Percentiles rank a stretch among this genome's conserved stretches.
These are phyloP conservation scores for Raphicerus campestris DNA, from an alignment of 2,113 vertebrate species.

Conservation along the genomic window DNA sequence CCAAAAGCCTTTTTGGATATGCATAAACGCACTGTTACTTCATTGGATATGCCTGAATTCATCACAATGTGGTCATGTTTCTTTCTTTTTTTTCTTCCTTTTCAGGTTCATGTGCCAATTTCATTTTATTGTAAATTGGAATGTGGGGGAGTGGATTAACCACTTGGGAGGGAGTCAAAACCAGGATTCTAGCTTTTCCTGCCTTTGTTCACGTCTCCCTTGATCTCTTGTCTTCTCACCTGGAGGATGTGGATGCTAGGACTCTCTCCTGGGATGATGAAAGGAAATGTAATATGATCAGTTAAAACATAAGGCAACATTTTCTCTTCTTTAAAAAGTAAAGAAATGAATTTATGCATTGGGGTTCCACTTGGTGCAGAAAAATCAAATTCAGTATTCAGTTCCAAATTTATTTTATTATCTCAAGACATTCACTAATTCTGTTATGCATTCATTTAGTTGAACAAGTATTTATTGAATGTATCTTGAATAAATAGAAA, in stretches of 20 bases:
- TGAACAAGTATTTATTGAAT: background rate
- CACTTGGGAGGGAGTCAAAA: conserved; percentile 43
- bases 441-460: background rate
- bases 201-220: background rate
- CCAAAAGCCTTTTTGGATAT: background rate
- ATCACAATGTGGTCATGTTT: conserved; percentile 40
- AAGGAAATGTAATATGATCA: background rate
- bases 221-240: conserved; percentile 51
- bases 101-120: conserved; percentile 66
- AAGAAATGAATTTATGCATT: background rate
- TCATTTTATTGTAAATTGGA: conserved; percentile 70
- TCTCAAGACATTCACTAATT: background rate
- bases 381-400: background rate
- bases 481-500: background rate
- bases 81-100: conserved; percentile 42
- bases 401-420: background rate
- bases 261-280: background rate
- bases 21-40: conserved; percentile 8
- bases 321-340: background rate
- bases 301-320: background rate
- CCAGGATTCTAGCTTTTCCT: conserved; percentile 48
- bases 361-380: background rate
- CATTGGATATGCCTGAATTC: conserved; percentile 29
- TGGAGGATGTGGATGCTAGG: conserved; percentile 19
- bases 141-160: conserved; percentile 57